Percentiles rank a stretch among this genome's conserved stretches.
These are phyloP conservation scores for Tetragnatha versicolor DNA, from an alignment of 1,140 invertebrate species.

Conservation along the genomic window DNA sequence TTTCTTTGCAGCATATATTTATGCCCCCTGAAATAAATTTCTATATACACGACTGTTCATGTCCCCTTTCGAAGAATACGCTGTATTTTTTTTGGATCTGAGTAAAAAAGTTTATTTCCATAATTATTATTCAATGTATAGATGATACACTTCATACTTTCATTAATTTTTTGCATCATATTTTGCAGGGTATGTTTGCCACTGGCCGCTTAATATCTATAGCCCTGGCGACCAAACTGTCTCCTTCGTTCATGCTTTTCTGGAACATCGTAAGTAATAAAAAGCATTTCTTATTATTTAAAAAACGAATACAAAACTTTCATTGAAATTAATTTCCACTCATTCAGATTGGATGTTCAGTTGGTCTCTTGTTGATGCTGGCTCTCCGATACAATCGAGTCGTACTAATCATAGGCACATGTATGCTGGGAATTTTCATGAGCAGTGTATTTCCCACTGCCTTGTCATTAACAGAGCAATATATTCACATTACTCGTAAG, in stretches of 20 bases:
- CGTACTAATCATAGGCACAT: slow-evolving; percentile 65
- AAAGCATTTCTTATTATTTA: too few species aligned
- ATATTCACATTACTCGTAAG: slow-evolving; percentile 67
- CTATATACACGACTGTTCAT: too few species aligned
- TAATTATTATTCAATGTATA: too few species aligned
- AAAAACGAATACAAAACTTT: background rate
- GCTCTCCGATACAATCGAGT: slow-evolving; percentile 62
- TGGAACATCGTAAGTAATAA: slow-evolving; percentile 66
- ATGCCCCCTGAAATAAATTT: too few species aligned
- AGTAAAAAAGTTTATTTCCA: too few species aligned
- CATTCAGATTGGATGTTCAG: slow-evolving; percentile 61
- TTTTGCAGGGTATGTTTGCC: slow-evolving; percentile 66
- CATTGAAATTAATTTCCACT: background rate
- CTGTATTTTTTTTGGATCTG: too few species aligned
- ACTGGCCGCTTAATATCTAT: slow-evolving; percentile 66
- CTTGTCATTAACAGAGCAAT: slow-evolving; percentile 67
- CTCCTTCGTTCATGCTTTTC: slow-evolving; percentile 66
- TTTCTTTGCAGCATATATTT: too few species aligned
- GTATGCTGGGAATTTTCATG: slow-evolving; percentile 65
- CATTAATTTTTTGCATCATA: too few species aligned
- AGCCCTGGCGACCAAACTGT: slow-evolving; percentile 64
- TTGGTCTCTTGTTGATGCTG: slow-evolving; percentile 64
- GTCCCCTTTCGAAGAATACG: too few species aligned
- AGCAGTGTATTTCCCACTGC: slow-evolving; percentile 67
- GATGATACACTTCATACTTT: too few species aligned